Evolutionary conservation across 2,797 vertebrate genomes (phyloP), one percentile per base, ranked within the genome.

Genomic region (Xyrichtys novacula): DNA sequence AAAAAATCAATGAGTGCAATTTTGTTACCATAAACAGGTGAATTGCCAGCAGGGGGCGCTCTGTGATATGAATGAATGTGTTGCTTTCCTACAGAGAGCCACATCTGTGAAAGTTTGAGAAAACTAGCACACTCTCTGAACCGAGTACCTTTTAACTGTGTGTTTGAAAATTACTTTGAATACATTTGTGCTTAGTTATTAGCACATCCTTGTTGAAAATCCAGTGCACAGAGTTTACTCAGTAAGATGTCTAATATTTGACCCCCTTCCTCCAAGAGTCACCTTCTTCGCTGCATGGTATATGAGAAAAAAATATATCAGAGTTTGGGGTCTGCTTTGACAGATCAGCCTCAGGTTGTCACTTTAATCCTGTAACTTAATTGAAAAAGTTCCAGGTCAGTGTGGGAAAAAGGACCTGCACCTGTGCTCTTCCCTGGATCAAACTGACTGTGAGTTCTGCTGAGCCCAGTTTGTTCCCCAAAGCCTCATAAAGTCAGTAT

Each of bases 361-460:
- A 22, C 31, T 15, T 4, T 32, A 32, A 8, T 32, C 31, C 31
- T 8, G 31, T 32, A 4, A 9, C 3, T 32, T 32, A 8, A 4
- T 3, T 32, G 3, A 32, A 8, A 32, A 32, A 32, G 5, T 29
- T 29, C 28, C 4, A 4, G 8, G 28, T 29, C 28, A 29, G 28
- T 29, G n/a, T 42, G 49, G 79, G 71, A 61, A 55, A 66, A 14
- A 36, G 43, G 49, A 11, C 1, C 7, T 57, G 44, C 59, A 47
- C 19, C 50, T 61, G 57, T 40, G n/a, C 42, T 65, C 38, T 56
- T 68, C 54, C 17, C 26, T 3, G 39, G 29, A 64, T 76, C 61
- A 22, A 15, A 31, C 36, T 7, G 25, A 19, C 7, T 26, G 15
- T 32, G 16, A 23, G 8, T 11, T 23, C 40, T 31, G 32, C 40